phyloP scores from a whole-genome alignment of 2,888 invertebrate genomes.

The Drosophila mulleri region DNA sequence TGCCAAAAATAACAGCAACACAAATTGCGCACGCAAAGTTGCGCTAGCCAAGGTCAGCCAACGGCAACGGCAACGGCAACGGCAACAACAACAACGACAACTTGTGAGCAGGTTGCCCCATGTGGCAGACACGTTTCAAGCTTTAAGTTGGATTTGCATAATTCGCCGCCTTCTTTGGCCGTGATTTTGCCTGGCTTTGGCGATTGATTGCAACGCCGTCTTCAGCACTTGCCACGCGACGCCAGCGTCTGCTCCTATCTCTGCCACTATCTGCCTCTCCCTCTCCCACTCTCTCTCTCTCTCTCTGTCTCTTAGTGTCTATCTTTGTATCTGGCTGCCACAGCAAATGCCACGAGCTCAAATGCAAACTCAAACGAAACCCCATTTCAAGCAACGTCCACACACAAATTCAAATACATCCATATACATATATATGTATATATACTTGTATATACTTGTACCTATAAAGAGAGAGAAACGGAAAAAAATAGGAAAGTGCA shows the following conservation, averaged over 20 bases:
- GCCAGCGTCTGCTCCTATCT: neutral
- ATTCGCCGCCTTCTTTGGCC: constrained; percentile 46
- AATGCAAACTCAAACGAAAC: constrained; percentile 9
- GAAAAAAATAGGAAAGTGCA: too few species aligned
- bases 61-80: neutral
- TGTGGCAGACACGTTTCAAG: constrained; percentile 24
- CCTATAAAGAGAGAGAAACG: neutral
- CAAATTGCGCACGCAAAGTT: constrained; percentile 72
- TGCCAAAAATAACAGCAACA: constrained; percentile 66
- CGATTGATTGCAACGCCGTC: constrained; percentile 59
- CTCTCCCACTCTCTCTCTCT: neutral
- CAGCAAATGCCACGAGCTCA: constrained; percentile 7
- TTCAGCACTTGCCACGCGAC: constrained; percentile 29
- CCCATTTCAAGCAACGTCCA: neutral
- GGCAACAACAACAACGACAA: neutral
- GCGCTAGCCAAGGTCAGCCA: constrained; percentile 62
- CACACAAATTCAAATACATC: neutral
- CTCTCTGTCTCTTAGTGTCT: neutral
- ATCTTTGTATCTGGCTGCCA: constrained; percentile 10
- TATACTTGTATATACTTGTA: neutral
- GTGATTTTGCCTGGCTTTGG: constrained; percentile 45
- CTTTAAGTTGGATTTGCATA: constrained; percentile 61
- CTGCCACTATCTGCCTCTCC: neutral
- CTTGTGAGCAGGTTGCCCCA: constrained; percentile 1
- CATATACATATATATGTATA: neutral